Evolutionary conservation across 2,113 vertebrate genomes (phyloP).

Genomic region (Murina feae): DNA sequence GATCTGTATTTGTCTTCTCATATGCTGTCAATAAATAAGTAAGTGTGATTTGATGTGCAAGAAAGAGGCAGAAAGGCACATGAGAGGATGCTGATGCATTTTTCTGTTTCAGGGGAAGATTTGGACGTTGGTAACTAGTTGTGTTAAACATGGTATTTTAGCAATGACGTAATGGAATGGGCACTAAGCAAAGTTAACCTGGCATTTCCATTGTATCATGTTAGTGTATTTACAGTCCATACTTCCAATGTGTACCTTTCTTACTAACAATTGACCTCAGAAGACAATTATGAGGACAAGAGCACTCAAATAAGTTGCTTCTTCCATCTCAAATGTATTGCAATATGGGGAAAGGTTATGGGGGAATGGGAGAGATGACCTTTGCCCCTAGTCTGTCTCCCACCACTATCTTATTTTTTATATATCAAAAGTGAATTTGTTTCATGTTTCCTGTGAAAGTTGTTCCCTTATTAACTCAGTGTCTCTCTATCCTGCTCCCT

Average conservation of each 20-base stretch:
- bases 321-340: not conserved
- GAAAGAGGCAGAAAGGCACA: not conserved
- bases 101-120: not conserved
- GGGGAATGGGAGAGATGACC: not conserved
- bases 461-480: not conserved
- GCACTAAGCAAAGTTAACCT: not conserved
- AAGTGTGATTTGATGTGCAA: not conserved
- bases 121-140: not conserved
- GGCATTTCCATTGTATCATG: not conserved
- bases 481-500: not conserved
- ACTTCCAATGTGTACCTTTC: not conserved
- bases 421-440: not conserved
- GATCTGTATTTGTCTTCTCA: not conserved
- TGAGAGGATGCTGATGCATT: not conserved
- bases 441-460: not conserved
- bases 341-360: rapidly evolving
- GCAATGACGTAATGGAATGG: not conserved
- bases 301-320: not conserved
- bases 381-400: not conserved
- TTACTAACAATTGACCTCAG: not conserved
- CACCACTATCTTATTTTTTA: not conserved
- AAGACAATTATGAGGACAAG: not conserved
- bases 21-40: not conserved
- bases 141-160: not conserved
- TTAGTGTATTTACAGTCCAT: not conserved